phyloP scores from a whole-genome alignment of 2,888 invertebrate species.

The Stenichneumon culpator region DNA sequence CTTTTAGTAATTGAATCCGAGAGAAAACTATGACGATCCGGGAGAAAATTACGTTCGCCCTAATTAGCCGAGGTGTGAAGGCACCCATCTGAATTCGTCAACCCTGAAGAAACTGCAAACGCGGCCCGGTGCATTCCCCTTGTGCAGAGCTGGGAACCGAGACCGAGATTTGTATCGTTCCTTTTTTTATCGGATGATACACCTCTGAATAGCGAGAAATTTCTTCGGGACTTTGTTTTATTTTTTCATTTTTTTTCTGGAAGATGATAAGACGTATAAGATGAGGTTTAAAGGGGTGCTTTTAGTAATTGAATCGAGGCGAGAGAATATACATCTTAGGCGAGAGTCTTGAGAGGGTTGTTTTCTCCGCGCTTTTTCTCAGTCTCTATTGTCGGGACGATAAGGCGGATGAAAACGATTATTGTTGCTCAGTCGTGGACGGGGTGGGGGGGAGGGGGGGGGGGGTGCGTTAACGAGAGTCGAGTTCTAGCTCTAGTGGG shows the following conservation, averaged over 20 bases:
- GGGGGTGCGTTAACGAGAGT: conserved; percentile 67
- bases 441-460: too few species aligned
- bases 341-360: conserved; percentile 27
- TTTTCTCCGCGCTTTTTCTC: neutral
- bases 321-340: conserved; percentile 22
- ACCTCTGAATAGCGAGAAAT: neutral
- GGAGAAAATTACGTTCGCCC: conserved; percentile 77
- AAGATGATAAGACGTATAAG: neutral
- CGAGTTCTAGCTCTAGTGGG: conserved; percentile 43
- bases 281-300: conserved; percentile 9
- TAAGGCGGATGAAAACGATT: conserved; percentile 21
- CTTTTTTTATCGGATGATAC: conserved; percentile 2
- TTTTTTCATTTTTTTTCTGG: neutral
- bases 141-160: neutral
- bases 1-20: conserved; percentile 11
- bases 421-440: conserved; percentile 41
- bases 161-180: conserved; percentile 4
- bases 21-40: neutral
- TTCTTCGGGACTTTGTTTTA: neutral
- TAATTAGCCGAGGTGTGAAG: conserved; percentile 83
- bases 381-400: neutral
- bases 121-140: too few species aligned
- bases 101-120: conserved; percentile 39
- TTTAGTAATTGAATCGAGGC: conserved; percentile 3
- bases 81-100: conserved; percentile 82